These are phyloP conservation scores for Seira ritae DNA, from an alignment of 2,888 invertebrate species.

Conservation along the genomic window DNA sequence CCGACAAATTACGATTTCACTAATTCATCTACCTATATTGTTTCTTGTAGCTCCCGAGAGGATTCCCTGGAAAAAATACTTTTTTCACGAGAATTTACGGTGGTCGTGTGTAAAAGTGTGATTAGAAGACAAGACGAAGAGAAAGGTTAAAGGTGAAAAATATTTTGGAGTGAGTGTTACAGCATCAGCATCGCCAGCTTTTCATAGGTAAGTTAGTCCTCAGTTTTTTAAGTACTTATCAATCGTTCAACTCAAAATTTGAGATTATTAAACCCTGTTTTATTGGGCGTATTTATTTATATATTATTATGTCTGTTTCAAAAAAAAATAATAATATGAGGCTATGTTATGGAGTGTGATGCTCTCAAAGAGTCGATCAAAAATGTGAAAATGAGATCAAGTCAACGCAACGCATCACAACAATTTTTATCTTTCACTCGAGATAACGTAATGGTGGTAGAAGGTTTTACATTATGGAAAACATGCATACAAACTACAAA, in stretches of 20 bases:
- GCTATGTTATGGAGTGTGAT: constrained; percentile 20
- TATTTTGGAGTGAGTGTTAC: not conserved
- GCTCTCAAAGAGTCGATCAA: not conserved
- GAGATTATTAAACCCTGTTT: not conserved
- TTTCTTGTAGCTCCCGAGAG: not conserved
- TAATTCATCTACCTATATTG: not conserved
- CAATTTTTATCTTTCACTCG: constrained; percentile 27
- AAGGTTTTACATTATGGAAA: not conserved
- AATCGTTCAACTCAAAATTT: not conserved
- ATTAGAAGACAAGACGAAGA: too few species aligned
- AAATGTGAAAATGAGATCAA: constrained; percentile 19
- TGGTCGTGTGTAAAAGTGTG: not conserved
- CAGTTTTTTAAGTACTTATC: not conserved
- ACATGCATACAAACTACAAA: not conserved
- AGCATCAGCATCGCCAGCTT: not conserved
- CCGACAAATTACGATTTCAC: not conserved
- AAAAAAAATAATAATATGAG: not conserved
- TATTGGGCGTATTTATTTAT: not conserved
- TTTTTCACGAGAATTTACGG: not conserved
- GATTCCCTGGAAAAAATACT: not conserved
- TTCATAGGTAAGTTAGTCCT: not conserved
- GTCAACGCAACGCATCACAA: constrained; percentile 41
- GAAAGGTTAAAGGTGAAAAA: constrained; percentile 7
- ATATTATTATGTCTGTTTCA: not conserved
- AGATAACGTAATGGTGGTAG: not conserved